phyloP scores from a whole-genome alignment of 2,888 invertebrate species.

The Camponotus fellah region DNA sequence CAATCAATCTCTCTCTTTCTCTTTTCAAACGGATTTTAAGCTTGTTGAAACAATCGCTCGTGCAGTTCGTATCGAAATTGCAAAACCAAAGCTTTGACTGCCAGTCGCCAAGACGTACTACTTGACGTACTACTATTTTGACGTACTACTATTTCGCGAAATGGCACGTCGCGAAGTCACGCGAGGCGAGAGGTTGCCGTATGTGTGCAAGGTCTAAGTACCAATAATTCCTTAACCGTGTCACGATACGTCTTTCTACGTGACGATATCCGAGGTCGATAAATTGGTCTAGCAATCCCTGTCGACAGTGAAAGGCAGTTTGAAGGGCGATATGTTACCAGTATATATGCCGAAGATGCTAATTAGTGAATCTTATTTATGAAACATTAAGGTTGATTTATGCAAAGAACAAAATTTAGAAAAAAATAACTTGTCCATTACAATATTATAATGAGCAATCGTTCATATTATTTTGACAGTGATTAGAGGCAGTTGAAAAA shows the following conservation, averaged over 20 bases:
- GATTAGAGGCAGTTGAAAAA: not conserved
- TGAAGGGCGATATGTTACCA: not conserved
- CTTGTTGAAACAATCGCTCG: conserved; percentile 46
- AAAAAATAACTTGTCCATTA: not conserved
- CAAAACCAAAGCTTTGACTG: conserved; percentile 31
- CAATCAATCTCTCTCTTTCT: not conserved
- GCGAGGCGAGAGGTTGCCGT: conserved; percentile 41
- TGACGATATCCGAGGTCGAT: conserved; percentile 14
- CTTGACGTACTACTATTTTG: conserved; percentile 30
- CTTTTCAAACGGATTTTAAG: conserved; percentile 15
- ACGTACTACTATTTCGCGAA: conserved; percentile 38
- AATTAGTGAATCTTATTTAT: conserved; percentile 23
- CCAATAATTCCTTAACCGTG: conserved; percentile 25
- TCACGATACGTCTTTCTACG: conserved; percentile 27
- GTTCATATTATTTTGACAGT: not conserved
- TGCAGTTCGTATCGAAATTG: conserved; percentile 41
- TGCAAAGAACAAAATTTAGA: not conserved
- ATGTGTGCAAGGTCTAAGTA: conserved; percentile 33
- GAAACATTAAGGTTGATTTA: not conserved
- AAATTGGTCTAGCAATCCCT: conserved; percentile 19
- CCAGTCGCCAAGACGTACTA: conserved; percentile 35
- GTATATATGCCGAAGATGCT: not conserved
- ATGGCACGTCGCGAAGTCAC: conserved; percentile 43
- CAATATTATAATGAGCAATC: not conserved
- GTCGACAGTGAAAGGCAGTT: conserved; percentile 22